Evolutionary conservation across 1,140 invertebrate species (phyloP).

Genomic region (Nymphalis io): DNA sequence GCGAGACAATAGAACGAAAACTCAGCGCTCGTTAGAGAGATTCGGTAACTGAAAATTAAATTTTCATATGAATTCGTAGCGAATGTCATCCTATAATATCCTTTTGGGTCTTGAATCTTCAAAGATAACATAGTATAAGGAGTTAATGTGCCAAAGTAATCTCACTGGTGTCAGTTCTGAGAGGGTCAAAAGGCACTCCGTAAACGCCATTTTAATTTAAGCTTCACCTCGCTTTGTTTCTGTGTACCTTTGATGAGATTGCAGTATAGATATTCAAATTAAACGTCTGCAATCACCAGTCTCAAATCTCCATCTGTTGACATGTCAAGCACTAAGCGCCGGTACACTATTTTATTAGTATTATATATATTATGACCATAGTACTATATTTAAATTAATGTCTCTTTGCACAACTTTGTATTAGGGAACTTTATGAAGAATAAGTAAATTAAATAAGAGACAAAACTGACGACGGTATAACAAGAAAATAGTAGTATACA

Average conservation of each 20-base stretch:
- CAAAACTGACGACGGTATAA: too few relatives aligned
- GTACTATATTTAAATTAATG: constrained; percentile 59
- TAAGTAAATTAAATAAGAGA: too few relatives aligned
- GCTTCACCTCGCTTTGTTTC: constrained; percentile 61
- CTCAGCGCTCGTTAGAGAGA: constrained; percentile 64
- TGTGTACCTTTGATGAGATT: constrained; percentile 55
- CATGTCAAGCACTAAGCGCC: constrained; percentile 52
- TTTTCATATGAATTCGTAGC: constrained; percentile 72
- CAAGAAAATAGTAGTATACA: too few relatives aligned
- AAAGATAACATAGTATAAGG: constrained; percentile 68
- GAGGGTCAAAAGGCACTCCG: constrained; percentile 65
- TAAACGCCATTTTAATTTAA: constrained; percentile 62
- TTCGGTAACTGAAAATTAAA: constrained; percentile 74
- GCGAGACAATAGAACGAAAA: constrained; percentile 69
- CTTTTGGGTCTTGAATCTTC: constrained; percentile 56
- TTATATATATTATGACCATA: constrained; percentile 47
- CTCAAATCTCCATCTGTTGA: constrained; percentile 47
- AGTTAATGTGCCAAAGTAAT: constrained; percentile 50
- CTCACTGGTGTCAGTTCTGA: constrained; percentile 56
- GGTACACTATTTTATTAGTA: constrained; percentile 57
- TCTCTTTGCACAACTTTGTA: constrained; percentile 19
- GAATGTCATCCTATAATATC: constrained; percentile 66
- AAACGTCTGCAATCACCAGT: constrained; percentile 39
- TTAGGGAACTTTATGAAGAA: too few relatives aligned
- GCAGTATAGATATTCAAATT: constrained; percentile 65